Conservation (phyloP, 2,888 invertebrate genomes). For the Pasiphila rectangulata region DNA sequence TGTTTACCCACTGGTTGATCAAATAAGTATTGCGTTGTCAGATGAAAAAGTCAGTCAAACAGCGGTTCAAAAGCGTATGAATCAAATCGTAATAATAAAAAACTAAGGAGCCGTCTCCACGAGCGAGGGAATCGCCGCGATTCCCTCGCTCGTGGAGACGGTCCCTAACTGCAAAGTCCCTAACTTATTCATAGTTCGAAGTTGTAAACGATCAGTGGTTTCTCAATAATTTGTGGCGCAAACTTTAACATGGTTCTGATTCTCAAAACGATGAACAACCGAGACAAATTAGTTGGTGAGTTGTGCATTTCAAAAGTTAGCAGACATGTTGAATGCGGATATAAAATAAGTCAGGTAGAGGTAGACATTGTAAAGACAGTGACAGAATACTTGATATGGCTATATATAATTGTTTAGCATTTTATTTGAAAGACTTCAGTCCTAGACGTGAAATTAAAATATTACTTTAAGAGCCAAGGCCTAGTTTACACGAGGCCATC, state of each 20-base stretch:
- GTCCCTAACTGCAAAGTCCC: slow-evolving; percentile 2
- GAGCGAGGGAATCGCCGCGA: too few species aligned
- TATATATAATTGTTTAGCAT: too few species aligned
- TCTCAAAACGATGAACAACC: not conserved
- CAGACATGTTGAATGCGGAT: not conserved
- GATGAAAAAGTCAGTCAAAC: not conserved
- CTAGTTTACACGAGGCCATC: too few species aligned
- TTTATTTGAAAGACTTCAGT: too few species aligned
- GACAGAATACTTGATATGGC: not conserved
- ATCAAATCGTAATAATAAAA: slow-evolving; percentile 3
- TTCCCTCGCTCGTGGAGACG: too few species aligned
- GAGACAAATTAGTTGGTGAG: slow-evolving; percentile 1
- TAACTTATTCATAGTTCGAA: slow-evolving; percentile 12
- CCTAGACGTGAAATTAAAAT: too few species aligned
- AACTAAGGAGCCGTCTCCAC: too few species aligned
- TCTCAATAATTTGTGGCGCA: slow-evolving; percentile 13
- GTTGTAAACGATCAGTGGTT: slow-evolving; percentile 11
- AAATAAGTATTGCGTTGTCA: too few species aligned
- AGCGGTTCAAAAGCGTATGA: not conserved
- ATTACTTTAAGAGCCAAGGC: too few species aligned
- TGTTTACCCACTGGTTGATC: too few species aligned
- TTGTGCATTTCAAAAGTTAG: not conserved
- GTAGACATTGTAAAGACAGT: not conserved
- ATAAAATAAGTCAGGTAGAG: not conserved
- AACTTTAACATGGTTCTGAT: slow-evolving; percentile 9